phyloP scores from a whole-genome alignment of 2,113 vertebrate species.

The Numida meleagris region DNA sequence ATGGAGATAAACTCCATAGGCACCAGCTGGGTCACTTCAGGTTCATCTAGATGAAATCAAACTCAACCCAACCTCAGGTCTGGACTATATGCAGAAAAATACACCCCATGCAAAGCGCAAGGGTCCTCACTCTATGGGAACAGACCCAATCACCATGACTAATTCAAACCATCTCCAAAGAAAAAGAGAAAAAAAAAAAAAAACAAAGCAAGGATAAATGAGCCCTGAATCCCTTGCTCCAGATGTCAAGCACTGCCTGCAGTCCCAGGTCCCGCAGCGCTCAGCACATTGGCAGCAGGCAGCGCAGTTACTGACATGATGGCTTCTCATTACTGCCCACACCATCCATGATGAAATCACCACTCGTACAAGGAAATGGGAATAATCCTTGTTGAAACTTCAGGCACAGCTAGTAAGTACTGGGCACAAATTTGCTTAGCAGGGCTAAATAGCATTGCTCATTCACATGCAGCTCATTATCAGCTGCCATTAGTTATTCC shows the following conservation, averaged over 20 bases:
- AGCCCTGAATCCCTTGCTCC: neutral
- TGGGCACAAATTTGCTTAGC: neutral
- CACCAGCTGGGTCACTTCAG: neutral
- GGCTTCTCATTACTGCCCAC: neutral
- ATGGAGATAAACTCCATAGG: neutral
- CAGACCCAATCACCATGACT: constrained; percentile 21
- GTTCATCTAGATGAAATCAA: neutral
- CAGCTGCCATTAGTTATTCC: constrained; percentile 20
- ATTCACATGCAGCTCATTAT: constrained; percentile 47
- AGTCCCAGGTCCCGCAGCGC: neutral
- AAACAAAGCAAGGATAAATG: constrained; percentile 6
- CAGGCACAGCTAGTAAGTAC: neutral
- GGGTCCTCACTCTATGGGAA: neutral
- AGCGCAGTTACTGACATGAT: neutral
- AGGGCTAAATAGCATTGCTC: neutral
- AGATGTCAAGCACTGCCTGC: neutral
- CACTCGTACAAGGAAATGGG: neutral
- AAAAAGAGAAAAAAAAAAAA: neutral
- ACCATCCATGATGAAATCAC: neutral
- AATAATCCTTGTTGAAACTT: constrained; percentile 31
- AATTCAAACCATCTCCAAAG: constrained; percentile 44
- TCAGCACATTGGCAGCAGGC: neutral
- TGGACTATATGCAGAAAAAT: constrained; percentile 33
- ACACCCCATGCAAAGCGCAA: neutral
- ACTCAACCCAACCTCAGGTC: neutral